phyloP scores from a whole-genome alignment of 2,113 vertebrate genomes.

The Mesembrinibis cayennensis region DNA sequence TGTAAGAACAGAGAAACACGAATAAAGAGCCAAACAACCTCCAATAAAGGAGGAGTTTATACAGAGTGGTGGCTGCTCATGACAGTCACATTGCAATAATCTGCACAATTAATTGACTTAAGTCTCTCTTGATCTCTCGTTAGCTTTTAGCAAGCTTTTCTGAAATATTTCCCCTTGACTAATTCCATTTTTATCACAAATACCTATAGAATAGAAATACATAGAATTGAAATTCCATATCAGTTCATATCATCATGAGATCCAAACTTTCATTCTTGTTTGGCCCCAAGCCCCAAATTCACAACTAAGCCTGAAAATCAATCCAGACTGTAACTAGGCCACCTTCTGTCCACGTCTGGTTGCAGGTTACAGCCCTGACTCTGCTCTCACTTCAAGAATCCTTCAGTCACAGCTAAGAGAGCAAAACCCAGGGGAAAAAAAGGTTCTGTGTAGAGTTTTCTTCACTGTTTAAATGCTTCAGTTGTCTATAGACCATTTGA shows the following conservation, averaged over 20 bases:
- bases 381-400: not conserved
- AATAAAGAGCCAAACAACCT: not conserved
- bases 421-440: not conserved
- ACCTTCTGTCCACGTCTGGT: not conserved
- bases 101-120: not conserved
- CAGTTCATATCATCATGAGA: not conserved
- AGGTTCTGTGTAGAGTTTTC: not conserved
- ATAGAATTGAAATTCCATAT: not conserved
- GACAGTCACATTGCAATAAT: accelerated
- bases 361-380: not conserved
- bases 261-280: not conserved
- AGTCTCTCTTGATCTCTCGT: not conserved
- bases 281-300: not conserved
- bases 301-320: not conserved
- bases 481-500: not conserved
- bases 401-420: not conserved
- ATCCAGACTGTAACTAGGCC: not conserved
- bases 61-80: too few species aligned
- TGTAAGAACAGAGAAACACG: not conserved
- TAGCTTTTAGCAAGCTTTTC: not conserved
- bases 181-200: not conserved
- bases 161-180: not conserved
- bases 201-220: not conserved
- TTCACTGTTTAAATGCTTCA: not conserved
- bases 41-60: not conserved